Base-by-base conservation (phyloP, 1,140 invertebrate species). In the Drosophila leontia region DNA sequence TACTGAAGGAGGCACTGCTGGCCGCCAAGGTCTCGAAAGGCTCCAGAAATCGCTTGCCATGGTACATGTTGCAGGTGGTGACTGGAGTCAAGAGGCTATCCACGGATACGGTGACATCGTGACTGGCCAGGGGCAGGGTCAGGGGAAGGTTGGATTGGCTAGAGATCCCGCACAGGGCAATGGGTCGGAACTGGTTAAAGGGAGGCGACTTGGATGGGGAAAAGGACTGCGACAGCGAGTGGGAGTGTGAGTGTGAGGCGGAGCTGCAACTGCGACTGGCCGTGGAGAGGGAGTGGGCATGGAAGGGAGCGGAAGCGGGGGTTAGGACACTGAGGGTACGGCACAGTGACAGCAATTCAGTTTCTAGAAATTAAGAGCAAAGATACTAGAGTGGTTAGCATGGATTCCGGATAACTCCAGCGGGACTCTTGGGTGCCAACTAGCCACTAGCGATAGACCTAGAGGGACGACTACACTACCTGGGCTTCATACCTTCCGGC, bases 401-500 rank as follows among this genome's bases (percentile, higher is more conserved):
- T 2, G 29, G 13, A 11, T 48, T 42, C n/a, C 26, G 5, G 0
- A 6, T 6, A 3, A 11, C 7, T 2, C 12, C n/a, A 9, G 34
- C 0, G 34, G 13, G 12, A 11, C 29, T 39, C 23, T 53, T 44
- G 70, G 68, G 23, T 9, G 0, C 19, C 26, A 48, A n/a, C 85
- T 78, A 58, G 68, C 69, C 47, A 17, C 41, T 83, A n/a, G 76
- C 39, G 48, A 63, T 77, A 80, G 45, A 44, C 15, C 64, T 53
- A 82, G 55, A 56, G 72, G 86, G 65, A 68, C 5, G 81, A 78
- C 82, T 92, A 92, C 91, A 45, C 80, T 93, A 93, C 92, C 92
- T 93, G 74, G 67, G 72, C 70, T 91, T 92, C 92, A 92, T 93
- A 93, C 92, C 92, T 93, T 93, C 92, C 88, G 78, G 53, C 39